Evolutionary conservation across 2,888 invertebrate species (phyloP).

Genomic region (Zele albiditarsus): DNA sequence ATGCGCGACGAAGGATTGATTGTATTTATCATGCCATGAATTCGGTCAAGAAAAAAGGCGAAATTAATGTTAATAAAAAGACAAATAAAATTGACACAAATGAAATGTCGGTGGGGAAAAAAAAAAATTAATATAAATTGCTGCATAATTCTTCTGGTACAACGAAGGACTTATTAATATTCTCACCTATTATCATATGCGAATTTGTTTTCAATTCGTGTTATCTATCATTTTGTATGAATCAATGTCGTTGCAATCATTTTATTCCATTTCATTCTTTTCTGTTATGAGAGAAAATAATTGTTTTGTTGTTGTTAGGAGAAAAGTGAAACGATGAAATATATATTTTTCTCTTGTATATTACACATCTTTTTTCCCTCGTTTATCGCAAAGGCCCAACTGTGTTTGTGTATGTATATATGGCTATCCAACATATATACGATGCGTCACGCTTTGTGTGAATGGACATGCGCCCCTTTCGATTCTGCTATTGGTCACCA

Average conservation of each 20-base stretch:
- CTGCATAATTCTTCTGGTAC: neutral
- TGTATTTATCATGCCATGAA: neutral
- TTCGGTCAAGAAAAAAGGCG: neutral
- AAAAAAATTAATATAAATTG: neutral
- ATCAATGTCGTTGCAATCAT: no score
- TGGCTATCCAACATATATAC: neutral
- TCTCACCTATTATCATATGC: neutral
- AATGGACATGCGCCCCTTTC: constrained; percentile 20
- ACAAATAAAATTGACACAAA: neutral
- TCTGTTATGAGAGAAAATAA: no score
- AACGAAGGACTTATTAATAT: neutral
- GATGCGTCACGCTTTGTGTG: constrained; percentile 37
- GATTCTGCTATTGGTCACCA: neutral
- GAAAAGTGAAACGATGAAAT: no score
- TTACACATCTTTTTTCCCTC: neutral
- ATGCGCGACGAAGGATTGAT: neutral
- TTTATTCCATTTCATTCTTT: no score
- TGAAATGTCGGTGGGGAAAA: neutral
- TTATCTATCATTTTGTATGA: no score
- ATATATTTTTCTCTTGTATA: no score
- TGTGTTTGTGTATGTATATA: neutral
- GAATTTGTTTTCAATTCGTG: neutral
- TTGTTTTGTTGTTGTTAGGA: no score
- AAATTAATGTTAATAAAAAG: neutral
- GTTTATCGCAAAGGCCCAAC: neutral